Percentiles rank a stretch among this genome's conserved stretches.
phyloP scores from a whole-genome alignment of 2,113 vertebrate species.

The Brienomyrus longianalis region DNA sequence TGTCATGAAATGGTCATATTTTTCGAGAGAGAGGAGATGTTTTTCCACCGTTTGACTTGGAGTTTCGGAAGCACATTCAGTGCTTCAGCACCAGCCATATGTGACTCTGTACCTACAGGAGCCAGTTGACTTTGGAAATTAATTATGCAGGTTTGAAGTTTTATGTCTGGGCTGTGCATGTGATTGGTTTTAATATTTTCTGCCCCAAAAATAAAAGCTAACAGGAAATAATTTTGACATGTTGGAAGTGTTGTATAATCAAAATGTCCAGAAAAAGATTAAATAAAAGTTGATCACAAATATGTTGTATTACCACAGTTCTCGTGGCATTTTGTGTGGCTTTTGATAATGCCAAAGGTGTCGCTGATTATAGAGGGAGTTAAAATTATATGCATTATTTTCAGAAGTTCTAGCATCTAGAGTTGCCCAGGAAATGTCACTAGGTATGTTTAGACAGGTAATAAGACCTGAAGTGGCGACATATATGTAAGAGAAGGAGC shows the following conservation, averaged over 20 bases:
- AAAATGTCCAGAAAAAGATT: background rate
- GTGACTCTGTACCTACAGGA: background rate
- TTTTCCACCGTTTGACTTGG: background rate
- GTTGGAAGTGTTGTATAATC: background rate
- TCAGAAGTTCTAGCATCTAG: background rate
- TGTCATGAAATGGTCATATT: background rate
- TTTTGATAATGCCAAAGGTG: conserved; percentile 15
- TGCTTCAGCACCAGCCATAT: background rate
- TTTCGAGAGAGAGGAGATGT: background rate
- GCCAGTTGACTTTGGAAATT: background rate
- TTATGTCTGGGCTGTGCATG: background rate
- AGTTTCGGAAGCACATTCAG: background rate
- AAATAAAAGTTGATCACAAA: background rate
- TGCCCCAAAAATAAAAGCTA: background rate
- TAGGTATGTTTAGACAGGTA: background rate
- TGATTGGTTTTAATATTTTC: background rate
- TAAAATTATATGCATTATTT: conserved; percentile 5
- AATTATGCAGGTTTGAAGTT: background rate
- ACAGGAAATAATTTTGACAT: background rate
- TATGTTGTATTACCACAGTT: background rate
- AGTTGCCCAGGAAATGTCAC: background rate
- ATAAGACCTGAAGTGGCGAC: too few relatives aligned
- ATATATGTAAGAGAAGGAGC: background rate
- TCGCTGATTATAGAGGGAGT: conserved; percentile 4
- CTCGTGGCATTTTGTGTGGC: background rate